Evolutionary conservation across 2,888 invertebrate genomes (phyloP).

Genomic region (Lasioglossum villosulum): DNA sequence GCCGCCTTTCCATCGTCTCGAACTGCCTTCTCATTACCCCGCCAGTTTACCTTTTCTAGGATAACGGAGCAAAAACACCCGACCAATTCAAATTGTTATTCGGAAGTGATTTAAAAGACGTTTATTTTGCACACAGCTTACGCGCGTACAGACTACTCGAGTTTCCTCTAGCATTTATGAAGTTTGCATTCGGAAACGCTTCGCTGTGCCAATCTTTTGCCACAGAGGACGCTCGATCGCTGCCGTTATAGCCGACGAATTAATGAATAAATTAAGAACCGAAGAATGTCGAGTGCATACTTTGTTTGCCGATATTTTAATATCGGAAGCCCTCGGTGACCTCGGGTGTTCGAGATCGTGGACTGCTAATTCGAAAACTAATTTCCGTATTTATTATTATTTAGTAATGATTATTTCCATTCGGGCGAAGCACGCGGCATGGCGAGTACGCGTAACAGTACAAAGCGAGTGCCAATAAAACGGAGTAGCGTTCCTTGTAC

Average conservation of each 20-base stretch:
- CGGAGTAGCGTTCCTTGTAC: constrained; percentile 23
- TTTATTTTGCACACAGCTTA: background rate
- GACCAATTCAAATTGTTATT: no score
- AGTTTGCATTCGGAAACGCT: background rate
- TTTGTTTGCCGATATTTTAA: constrained; percentile 9
- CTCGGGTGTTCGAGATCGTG: background rate
- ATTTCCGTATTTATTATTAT: no score
- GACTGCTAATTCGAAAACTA: no score
- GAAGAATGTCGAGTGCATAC: background rate
- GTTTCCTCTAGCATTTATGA: background rate
- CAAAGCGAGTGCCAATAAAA: constrained; percentile 43
- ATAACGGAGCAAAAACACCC: no score
- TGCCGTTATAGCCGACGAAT: background rate
- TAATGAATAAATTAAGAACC: constrained; percentile 4
- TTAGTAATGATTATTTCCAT: no score
- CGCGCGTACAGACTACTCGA: background rate
- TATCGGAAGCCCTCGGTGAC: background rate
- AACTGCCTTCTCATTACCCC: no score
- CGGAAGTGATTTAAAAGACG: background rate
- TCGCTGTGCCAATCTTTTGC: background rate
- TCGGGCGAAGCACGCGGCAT: no score
- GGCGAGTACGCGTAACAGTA: constrained; percentile 3
- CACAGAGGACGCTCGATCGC: background rate
- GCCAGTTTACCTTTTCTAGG: no score
- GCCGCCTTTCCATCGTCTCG: background rate